These are phyloP conservation scores for Mechanitis messenoides DNA, from an alignment of 2,888 invertebrate species.

Conservation along the genomic window DNA sequence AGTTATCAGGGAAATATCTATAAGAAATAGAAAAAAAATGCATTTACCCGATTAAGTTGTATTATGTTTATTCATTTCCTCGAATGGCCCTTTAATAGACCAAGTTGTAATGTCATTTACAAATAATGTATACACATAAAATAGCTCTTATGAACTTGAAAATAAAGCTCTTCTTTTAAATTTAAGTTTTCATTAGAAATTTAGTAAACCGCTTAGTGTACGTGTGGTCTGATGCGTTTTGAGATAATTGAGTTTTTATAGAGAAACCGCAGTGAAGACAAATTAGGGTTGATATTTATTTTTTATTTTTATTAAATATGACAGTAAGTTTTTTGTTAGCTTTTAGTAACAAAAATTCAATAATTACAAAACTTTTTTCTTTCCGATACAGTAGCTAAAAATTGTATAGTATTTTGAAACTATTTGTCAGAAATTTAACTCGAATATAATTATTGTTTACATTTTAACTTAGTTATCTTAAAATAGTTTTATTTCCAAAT, in stretches of 20 bases:
- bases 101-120: slow-evolving; percentile 22
- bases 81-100: slow-evolving; percentile 44
- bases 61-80: slow-evolving; percentile 47
- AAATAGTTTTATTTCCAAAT: too few relatives aligned
- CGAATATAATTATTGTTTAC: too few relatives aligned
- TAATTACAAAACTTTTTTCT: neutral
- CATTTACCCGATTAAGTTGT: slow-evolving; percentile 34
- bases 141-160: neutral
- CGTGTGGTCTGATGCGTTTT: slow-evolving; percentile 34
- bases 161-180: neutral
- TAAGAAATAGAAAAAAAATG: slow-evolving; percentile 18
- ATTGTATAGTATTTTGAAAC: too few relatives aligned
- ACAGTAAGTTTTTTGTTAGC: neutral
- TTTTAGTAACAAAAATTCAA: neutral
- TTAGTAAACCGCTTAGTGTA: slow-evolving; percentile 24
- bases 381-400: too few relatives aligned
- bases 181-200: neutral
- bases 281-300: slow-evolving; percentile 16
- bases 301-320: neutral
- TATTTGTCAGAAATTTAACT: too few relatives aligned
- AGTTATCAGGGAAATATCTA: neutral
- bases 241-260: slow-evolving; percentile 29
- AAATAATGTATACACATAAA: slow-evolving; percentile 6
- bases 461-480: too few relatives aligned
- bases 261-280: slow-evolving; percentile 22